These are phyloP conservation scores for Heterotilapia buettikoferi DNA, from an alignment of 2,113 vertebrate genomes.

Conservation along the genomic window DNA sequence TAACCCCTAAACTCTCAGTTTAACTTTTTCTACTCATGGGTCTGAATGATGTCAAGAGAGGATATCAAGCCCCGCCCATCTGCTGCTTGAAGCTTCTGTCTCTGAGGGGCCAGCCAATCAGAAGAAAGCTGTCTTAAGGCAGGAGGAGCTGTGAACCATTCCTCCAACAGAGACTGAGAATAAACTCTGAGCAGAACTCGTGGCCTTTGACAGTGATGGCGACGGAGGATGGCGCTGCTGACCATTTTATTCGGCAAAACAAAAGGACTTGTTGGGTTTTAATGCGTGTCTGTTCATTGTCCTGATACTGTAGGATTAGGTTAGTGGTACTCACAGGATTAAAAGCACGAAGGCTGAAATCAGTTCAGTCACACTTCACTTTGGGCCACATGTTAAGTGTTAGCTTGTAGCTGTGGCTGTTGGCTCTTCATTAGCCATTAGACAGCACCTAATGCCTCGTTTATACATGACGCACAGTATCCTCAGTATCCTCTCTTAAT, in stretches of 20 bases:
- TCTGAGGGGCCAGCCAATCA: background rate
- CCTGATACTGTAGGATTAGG: accelerated
- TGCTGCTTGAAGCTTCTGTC: background rate
- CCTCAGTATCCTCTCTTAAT: background rate
- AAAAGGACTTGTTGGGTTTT: background rate
- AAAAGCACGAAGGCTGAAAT: background rate
- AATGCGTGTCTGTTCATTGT: background rate
- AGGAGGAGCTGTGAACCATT: background rate
- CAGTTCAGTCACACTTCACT: background rate
- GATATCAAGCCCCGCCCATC: background rate
- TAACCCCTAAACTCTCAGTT: background rate
- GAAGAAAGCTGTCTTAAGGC: background rate
- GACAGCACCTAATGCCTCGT: background rate
- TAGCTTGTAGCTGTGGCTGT: background rate
- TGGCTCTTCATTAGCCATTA: background rate
- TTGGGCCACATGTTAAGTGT: background rate
- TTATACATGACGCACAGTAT: accelerated
- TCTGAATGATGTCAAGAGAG: background rate
- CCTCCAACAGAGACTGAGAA: background rate
- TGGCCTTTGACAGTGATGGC: background rate
- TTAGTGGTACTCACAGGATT: background rate
- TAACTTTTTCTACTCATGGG: background rate
- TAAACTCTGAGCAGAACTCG: background rate
- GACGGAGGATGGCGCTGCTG: background rate
- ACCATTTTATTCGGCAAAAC: accelerated